A percentile compares a stretch with the other conserved stretches of the same genome.
Conservation (phyloP, 2,888 invertebrate species). For the Sarcophaga rosellei region DNA sequence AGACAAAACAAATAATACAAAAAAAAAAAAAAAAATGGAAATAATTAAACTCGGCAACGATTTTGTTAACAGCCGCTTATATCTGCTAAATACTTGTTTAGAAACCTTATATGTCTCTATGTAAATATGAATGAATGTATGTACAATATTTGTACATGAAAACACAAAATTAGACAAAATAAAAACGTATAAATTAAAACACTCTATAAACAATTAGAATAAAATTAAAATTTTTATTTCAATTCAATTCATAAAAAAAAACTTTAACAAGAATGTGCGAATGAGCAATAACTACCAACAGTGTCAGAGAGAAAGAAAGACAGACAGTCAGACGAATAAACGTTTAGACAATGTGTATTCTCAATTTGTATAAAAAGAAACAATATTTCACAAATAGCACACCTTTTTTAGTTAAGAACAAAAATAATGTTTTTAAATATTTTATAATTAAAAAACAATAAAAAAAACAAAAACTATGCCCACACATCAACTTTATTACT, state of each 20-base stretch:
- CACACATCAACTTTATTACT: neutral
- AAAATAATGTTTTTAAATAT: neutral
- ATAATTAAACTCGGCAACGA: neutral
- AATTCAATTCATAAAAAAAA: neutral
- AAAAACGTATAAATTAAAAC: neutral
- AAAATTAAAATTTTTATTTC: conserved; percentile 12
- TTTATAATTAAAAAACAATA: neutral
- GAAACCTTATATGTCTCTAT: conserved; percentile 36
- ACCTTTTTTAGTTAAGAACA: conserved; percentile 39
- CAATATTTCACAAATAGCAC: conserved; percentile 5
- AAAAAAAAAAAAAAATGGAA: no score
- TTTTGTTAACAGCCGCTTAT: conserved; percentile 9
- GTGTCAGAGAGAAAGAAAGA: neutral
- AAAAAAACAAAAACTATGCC: neutral
- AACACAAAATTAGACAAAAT: no score
- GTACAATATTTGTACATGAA: no score
- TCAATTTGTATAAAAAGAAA: no score
- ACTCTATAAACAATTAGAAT: conserved; percentile 47
- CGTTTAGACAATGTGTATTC: neutral
- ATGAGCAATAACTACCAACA: neutral
- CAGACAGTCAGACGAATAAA: neutral
- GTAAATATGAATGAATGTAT: no score
- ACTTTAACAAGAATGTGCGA: neutral
- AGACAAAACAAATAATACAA: neutral
- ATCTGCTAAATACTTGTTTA: conserved; percentile 32